Conservation (phyloP, 2,113 vertebrate genomes). For the Dinomys branickii region DNA sequence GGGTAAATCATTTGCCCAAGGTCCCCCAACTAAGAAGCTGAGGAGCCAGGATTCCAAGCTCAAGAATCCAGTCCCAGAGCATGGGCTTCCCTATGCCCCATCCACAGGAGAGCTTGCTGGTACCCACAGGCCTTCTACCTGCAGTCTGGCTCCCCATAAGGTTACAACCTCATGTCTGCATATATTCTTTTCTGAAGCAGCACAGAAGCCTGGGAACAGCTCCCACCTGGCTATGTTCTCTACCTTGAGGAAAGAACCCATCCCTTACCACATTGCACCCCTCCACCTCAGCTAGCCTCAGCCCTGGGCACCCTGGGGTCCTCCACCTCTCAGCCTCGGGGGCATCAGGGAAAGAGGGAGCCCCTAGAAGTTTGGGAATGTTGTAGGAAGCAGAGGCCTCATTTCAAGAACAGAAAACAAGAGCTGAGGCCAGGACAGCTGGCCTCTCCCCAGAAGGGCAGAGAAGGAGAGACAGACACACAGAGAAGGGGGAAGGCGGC, state of each 20-base stretch:
- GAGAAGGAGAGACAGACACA: not conserved
- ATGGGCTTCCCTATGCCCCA: not conserved
- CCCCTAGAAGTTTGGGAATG: not conserved
- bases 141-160: not conserved
- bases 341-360: not conserved
- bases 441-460: not conserved
- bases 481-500: not conserved
- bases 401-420: not conserved
- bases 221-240: not conserved
- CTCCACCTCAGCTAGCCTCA: not conserved
- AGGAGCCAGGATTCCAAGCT: not conserved
- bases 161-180: too few relatives aligned
- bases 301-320: not conserved
- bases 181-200: not conserved
- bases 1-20: not conserved
- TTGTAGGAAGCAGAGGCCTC: not conserved
- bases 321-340: not conserved
- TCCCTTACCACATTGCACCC: accelerated
- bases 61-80: not conserved
- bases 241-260: not conserved
- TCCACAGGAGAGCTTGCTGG: not conserved
- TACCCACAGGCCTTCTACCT: accelerated
- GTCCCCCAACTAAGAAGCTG: not conserved
- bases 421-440: not conserved
- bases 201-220: not conserved